Evolutionary conservation across 2,113 vertebrate species (phyloP), one percentile per base, ranked within the genome.

Genomic region (Corythornis vintsioides): DNA sequence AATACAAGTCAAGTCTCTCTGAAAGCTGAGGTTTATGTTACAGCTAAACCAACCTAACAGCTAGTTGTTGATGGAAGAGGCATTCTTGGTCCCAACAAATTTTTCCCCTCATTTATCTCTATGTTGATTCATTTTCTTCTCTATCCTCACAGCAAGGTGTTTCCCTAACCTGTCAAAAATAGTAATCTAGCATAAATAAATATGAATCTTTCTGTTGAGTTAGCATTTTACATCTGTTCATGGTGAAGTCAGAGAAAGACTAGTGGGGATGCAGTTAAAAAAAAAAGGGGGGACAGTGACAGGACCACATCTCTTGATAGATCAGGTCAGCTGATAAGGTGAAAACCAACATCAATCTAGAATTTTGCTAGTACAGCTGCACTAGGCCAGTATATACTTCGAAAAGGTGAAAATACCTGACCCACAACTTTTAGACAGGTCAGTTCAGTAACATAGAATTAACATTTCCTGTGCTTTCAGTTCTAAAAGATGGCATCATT

Each of bases 161-260:
- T 15, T 91, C 88, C 88, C 43, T 73, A 56, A 88, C 50, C 60
- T 94, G 79, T 90, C 93, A 86, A 50, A 95, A 20, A 0, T 17
- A 59, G 15, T 59, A 69, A 85, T 57, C 21, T 60, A 64, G 38
- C 5, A 92, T 91, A 95, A 92, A 91, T 43, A 80, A 80, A 90
- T 16, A 2, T 83, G 55, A 42, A 70, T 11, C 4, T 69, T 90
- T 92, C 75, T 66, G 15, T 6, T 83, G 52, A 72, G 35, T 80
- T 92, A 75, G 31, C 28, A 28, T 38, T 88, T 86, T 29, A 6
- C 53, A 48, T 40, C 74, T n/a, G 28, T n/a, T 82, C 25, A 29
- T 57, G 43, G 63, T 57, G 29, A 10, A 73, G 82, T 83, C 63
- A 77, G 60, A 85, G 74, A 78, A 56, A 29, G 52, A 50, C 67